Percentiles rank a stretch among this genome's conserved stretches.
These are phyloP conservation scores for Antennarius striatus DNA, from an alignment of 2,113 vertebrate genomes.

Conservation along the genomic window DNA sequence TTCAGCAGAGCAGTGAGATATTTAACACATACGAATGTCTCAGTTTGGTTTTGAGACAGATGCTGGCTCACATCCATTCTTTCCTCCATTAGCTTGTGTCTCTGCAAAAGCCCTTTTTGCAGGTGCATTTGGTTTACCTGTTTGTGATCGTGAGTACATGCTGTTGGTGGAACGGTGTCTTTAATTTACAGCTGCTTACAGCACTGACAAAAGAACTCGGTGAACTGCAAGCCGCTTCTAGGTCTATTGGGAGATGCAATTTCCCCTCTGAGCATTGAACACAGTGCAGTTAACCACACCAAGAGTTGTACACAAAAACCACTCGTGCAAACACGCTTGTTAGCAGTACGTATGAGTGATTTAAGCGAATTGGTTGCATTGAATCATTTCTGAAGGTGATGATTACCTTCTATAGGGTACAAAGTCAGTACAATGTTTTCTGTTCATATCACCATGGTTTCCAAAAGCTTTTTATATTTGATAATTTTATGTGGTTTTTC, in stretches of 20 bases:
- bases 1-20: too few relatives aligned
- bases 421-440: background rate
- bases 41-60: slow-evolving; percentile 7
- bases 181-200: slow-evolving; percentile 15
- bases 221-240: background rate
- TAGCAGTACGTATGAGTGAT: background rate
- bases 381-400: too few relatives aligned
- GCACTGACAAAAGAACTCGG: slow-evolving; percentile 19
- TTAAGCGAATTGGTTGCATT: too few relatives aligned
- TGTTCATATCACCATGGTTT: background rate
- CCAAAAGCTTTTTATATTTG: background rate
- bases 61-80: background rate
- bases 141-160: background rate
- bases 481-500: too few relatives aligned
- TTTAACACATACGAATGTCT: background rate
- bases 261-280: slow-evolving; percentile 9
- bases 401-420: too few relatives aligned
- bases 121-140: background rate
- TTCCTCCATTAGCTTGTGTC: background rate
- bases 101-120: background rate
- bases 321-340: background rate
- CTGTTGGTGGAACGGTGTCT: background rate
- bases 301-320: background rate
- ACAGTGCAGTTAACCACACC: slow-evolving; percentile 11
- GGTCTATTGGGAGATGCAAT: slow-evolving; percentile 21